Evolutionary conservation across 2,888 invertebrate species (phyloP).

Genomic region (Tachystola acroxantha): DNA sequence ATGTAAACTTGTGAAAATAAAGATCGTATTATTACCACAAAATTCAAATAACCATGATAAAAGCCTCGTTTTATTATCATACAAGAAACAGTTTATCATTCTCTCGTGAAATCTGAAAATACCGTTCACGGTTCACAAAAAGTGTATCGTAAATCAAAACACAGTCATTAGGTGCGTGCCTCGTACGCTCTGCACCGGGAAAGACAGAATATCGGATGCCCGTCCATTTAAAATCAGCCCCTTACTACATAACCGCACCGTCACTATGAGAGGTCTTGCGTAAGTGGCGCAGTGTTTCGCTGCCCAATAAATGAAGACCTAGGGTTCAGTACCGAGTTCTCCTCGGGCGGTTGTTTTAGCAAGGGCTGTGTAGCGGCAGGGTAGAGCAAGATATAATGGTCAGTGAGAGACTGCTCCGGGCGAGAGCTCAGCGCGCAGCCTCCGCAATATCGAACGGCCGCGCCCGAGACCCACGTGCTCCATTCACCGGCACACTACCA

Average conservation of each 20-base stretch:
- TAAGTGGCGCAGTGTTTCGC: constrained; percentile 34
- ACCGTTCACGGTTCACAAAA: constrained; percentile 23
- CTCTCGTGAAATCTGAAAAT: constrained; percentile 16
- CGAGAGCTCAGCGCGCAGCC: constrained; percentile 55
- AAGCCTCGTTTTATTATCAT: background rate
- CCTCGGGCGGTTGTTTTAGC: constrained; percentile 24
- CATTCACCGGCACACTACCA: constrained; percentile 46
- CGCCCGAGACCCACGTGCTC: constrained; percentile 52
- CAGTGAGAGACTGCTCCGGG: constrained; percentile 34
- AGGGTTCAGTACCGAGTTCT: constrained; percentile 25
- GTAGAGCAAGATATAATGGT: constrained; percentile 41
- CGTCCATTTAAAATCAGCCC: constrained; percentile 40
- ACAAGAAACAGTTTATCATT: constrained; percentile 9
- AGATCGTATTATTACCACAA: no score
- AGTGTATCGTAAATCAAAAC: constrained; percentile 49
- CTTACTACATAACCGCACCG: constrained; percentile 33
- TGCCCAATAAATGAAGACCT: constrained; percentile 40
- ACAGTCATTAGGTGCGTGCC: constrained; percentile 35
- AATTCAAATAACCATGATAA: background rate
- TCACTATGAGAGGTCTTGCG: constrained; percentile 34
- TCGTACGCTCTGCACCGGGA: constrained; percentile 34
- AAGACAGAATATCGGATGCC: constrained; percentile 39
- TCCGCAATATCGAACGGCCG: constrained; percentile 62
- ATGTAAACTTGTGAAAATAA: no score
- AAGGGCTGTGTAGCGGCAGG: constrained; percentile 15